These are phyloP conservation scores for Oxystoma pomonae DNA, from an alignment of 2,888 invertebrate genomes.

Conservation along the genomic window DNA sequence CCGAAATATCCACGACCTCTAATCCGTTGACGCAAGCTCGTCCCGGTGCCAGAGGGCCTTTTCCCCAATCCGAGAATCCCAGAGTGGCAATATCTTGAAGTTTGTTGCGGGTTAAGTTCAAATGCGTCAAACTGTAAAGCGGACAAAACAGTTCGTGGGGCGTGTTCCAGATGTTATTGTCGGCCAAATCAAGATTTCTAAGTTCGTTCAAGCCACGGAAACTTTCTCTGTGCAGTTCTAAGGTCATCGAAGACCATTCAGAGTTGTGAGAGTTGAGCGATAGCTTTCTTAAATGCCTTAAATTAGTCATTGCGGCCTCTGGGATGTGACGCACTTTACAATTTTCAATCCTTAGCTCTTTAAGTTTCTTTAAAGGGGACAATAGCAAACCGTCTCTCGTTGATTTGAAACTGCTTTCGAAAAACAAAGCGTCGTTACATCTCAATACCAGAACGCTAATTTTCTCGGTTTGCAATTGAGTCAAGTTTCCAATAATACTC, in stretches of 20 bases:
- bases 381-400: conserved; percentile 51
- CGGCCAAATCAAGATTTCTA: conserved; percentile 64
- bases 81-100: conserved; percentile 73
- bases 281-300: conserved; percentile 63
- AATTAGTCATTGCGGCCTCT: conserved; percentile 62
- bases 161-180: conserved; percentile 73
- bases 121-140: conserved; percentile 60
- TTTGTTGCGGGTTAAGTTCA: conserved; percentile 74
- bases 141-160: conserved; percentile 71
- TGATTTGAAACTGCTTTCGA: conserved; percentile 63
- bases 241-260: conserved; percentile 75
- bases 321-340: conserved; percentile 76
- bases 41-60: conserved; percentile 56
- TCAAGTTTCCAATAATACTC: conserved; percentile 64
- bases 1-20: conserved; percentile 67
- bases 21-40: conserved; percentile 65
- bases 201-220: conserved; percentile 66
- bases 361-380: conserved; percentile 60
- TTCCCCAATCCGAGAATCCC: conserved; percentile 70
- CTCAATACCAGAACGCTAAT: conserved; percentile 64
- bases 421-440: conserved; percentile 71
- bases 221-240: conserved; percentile 69
- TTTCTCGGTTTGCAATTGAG: conserved; percentile 63
- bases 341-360: conserved; percentile 66
- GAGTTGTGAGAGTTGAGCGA: conserved; percentile 71